Percentiles rank a stretch among this genome's conserved stretches.
Conservation (phyloP, 2,113 vertebrate species). For the Tonatia bakeri region DNA sequence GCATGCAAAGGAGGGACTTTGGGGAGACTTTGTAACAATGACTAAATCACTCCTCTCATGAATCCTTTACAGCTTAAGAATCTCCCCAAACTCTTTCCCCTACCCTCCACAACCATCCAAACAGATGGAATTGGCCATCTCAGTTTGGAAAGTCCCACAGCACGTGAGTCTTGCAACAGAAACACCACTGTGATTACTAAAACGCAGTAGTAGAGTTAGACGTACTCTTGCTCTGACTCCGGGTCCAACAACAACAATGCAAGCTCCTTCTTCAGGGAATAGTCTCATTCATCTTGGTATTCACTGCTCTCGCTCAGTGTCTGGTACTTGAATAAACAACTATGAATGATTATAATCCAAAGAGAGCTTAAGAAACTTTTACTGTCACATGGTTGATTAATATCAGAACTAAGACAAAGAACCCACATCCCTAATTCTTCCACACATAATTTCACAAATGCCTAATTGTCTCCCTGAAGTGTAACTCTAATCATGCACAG, state of each 20-base stretch:
- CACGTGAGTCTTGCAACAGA: background rate
- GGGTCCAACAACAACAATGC: background rate
- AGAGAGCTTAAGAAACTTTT: background rate
- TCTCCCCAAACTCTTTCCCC: background rate
- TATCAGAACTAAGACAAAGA: background rate
- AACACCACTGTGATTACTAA: background rate
- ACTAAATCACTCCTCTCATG: background rate
- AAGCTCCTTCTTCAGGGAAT: background rate
- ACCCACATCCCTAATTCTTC: background rate
- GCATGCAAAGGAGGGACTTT: background rate
- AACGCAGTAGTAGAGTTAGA: background rate
- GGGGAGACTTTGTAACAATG: background rate
- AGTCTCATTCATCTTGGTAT: background rate
- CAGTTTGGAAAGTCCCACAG: background rate
- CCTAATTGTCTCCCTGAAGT: background rate
- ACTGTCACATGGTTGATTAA: background rate
- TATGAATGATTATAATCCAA: background rate
- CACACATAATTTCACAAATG: background rate
- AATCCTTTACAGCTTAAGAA: background rate
- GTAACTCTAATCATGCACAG: background rate
- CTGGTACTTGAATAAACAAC: background rate
- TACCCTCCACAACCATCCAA: background rate
- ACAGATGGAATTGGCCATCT: background rate
- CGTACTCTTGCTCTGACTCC: background rate
- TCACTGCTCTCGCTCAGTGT: background rate